Evolutionary conservation across 2,888 invertebrate genomes (phyloP).

Genomic region (Acanthosepion lycidas): DNA sequence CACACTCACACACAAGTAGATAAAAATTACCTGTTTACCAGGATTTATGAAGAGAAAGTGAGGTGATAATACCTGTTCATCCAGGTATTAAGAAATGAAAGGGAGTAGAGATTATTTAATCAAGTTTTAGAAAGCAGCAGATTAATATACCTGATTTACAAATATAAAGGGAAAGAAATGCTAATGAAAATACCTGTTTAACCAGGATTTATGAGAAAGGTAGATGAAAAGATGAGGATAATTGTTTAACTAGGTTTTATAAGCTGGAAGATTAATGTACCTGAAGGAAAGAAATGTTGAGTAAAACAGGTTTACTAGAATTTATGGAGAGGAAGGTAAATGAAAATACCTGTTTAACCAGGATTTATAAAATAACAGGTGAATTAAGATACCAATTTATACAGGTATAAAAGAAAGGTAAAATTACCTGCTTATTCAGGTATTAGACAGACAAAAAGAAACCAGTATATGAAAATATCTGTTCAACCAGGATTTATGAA

Average conservation of each 20-base stretch:
- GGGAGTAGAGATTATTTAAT: not conserved
- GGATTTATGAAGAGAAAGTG: not conserved
- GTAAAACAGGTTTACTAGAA: no score
- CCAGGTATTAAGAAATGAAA: not conserved
- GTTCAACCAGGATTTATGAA: not conserved
- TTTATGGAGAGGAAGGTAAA: no score
- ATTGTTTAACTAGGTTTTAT: no score
- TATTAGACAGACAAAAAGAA: not conserved
- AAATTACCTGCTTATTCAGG: not conserved
- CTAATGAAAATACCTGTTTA: not conserved
- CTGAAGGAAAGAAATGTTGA: not conserved
- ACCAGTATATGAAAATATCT: not conserved
- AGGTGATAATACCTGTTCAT: not conserved
- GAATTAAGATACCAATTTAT: not conserved
- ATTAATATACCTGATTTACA: no score
- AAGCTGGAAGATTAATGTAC: no score
- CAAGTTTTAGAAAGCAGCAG: no score
- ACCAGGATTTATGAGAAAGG: not conserved
- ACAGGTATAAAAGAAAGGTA: not conserved
- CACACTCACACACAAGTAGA: not conserved
- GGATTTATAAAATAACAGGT: not conserved
- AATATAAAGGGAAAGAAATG: no score
- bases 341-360: not conserved
- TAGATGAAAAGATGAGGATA: not conserved
- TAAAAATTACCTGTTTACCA: not conserved